These are phyloP conservation scores for Augochlora pura DNA, from an alignment of 1,140 invertebrate genomes.

Conservation along the genomic window DNA sequence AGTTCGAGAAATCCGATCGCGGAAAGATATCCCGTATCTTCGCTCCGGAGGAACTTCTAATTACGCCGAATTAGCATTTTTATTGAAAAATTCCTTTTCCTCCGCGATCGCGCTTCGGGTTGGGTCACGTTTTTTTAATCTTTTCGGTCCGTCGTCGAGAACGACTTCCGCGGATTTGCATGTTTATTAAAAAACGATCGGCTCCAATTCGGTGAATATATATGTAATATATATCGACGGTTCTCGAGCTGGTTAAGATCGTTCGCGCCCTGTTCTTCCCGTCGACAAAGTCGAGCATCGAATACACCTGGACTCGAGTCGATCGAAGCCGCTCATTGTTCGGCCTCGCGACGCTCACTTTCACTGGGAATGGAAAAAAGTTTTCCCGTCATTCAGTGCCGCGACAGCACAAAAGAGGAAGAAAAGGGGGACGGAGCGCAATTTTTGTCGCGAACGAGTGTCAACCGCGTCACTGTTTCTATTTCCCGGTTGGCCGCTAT, in stretches of 20 bases:
- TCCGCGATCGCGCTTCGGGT: conserved; percentile 21
- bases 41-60: conserved; percentile 19
- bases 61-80: conserved; percentile 48
- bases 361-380: neutral
- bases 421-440: no score
- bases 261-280: neutral
- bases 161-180: conserved; percentile 44
- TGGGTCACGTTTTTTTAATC: conserved; percentile 50
- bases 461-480: no score
- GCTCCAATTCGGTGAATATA: conserved; percentile 38
- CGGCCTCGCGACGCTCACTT: neutral
- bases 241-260: neutral
- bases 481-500: no score
- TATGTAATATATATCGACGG: no score
- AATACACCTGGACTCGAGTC: neutral
- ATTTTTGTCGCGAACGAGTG: no score
- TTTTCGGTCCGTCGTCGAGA: conserved; percentile 19
- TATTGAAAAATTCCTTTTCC: conserved; percentile 47
- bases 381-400: no score
- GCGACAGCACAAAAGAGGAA: no score
- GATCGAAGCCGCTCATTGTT: neutral
- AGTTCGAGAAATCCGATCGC: neutral
- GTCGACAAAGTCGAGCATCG: no score
- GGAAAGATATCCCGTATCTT: conserved; percentile 22
- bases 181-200: conserved; percentile 46